Conservation (phyloP, 2,113 vertebrate genomes). For the Phrynocephalus versicolor region DNA sequence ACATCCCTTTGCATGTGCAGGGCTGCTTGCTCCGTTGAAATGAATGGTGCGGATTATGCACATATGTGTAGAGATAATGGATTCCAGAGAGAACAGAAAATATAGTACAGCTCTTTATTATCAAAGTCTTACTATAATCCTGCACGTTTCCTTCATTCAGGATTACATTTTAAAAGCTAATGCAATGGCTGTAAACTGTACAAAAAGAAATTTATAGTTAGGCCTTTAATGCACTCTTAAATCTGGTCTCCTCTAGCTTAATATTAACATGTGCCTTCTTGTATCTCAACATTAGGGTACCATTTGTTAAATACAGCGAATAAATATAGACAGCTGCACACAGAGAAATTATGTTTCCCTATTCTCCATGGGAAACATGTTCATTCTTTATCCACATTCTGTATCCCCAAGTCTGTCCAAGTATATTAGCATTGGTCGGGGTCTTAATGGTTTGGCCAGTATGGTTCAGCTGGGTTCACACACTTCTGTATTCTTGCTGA, state of each 20-base stretch:
- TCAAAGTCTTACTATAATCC: not conserved
- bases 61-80: not conserved
- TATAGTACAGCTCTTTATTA: not conserved
- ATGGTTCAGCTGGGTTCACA: fast-evolving
- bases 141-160: not conserved
- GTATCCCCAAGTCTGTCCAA: not conserved
- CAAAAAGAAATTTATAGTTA: not conserved
- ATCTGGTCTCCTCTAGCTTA: not conserved
- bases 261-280: not conserved
- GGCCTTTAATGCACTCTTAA: not conserved
- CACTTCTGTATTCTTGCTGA: not conserved
- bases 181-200: not conserved
- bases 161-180: not conserved
- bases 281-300: not conserved
- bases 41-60: not conserved
- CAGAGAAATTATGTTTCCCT: not conserved
- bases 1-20: not conserved
- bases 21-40: not conserved
- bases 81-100: not conserved
- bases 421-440: slow-evolving; percentile 1
- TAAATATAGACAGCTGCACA: not conserved
- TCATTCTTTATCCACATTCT: not conserved
- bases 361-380: not conserved
- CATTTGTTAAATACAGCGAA: not conserved
- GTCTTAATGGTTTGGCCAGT: slow-evolving; percentile 7